These are phyloP conservation scores for Eulacestoma nigropectus DNA, from an alignment of 2,113 vertebrate species.

Conservation along the genomic window DNA sequence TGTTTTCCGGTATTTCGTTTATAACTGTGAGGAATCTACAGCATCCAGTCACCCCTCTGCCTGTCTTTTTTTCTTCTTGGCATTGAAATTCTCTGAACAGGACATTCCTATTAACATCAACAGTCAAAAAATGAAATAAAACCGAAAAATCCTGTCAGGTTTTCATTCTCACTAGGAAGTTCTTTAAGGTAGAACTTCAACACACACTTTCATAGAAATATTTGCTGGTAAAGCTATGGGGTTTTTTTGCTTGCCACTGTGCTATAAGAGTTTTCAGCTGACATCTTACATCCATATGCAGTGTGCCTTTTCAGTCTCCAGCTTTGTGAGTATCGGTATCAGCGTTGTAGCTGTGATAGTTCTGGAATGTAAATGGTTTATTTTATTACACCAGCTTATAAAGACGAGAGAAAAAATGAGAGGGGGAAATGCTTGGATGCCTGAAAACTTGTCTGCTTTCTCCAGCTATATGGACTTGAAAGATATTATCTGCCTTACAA, in stretches of 20 bases:
- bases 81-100: slow-evolving; percentile 44
- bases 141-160: background rate
- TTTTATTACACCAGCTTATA: background rate
- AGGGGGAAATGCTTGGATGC: background rate
- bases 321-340: background rate
- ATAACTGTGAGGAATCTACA: slow-evolving; percentile 56
- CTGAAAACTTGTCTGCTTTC: slow-evolving; percentile 7
- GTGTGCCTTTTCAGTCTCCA: background rate
- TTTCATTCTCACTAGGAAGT: slow-evolving; percentile 21
- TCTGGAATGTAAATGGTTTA: background rate
- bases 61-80: background rate
- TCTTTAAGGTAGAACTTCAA: slow-evolving; percentile 15
- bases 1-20: slow-evolving; percentile 51
- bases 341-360: background rate
- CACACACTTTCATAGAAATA: background rate
- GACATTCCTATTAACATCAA: slow-evolving; percentile 46
- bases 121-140: slow-evolving; percentile 6
- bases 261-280: background rate
- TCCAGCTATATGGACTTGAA: background rate
- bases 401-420: background rate
- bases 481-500: background rate
- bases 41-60: slow-evolving; percentile 20
- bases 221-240: background rate
- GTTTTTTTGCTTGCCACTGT: rapidly evolving
- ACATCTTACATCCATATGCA: background rate